phyloP scores from a whole-genome alignment of 2,888 invertebrate species.

The Lepidochrysops patricia region DNA sequence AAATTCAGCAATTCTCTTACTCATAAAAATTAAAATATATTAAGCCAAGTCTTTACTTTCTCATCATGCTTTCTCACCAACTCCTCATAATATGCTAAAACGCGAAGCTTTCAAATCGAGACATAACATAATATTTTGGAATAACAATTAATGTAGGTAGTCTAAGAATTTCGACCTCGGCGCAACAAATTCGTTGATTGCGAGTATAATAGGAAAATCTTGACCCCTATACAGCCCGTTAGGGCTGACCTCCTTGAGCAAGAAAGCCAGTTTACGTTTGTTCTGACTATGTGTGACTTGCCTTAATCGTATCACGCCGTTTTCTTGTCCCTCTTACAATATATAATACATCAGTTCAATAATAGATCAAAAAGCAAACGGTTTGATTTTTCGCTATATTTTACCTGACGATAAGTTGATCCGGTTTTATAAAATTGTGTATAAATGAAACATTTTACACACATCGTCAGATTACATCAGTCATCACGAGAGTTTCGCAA shows the following conservation, averaged over 20 bases:
- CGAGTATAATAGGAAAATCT: constrained; percentile 1
- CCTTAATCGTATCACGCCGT: not conserved
- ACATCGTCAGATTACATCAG: no score
- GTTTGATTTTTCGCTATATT: no score
- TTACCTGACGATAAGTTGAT: no score
- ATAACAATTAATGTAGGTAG: not conserved
- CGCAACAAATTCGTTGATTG: not conserved
- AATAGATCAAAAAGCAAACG: no score
- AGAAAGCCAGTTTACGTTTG: not conserved
- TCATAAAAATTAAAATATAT: no score
- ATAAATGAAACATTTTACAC: no score
- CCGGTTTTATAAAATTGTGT: no score
- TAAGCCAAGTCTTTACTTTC: no score
- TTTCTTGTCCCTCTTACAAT: not conserved
- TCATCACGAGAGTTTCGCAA: no score
- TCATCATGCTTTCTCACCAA: no score
- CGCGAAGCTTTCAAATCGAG: not conserved
- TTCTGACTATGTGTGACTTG: not conserved
- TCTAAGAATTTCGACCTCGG: not conserved
- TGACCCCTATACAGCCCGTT: not conserved
- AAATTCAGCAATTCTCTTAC: no score
- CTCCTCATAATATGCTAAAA: not conserved
- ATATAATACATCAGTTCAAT: no score
- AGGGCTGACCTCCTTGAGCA: not conserved
- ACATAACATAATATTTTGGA: not conserved